A percentile compares a stretch with the other conserved stretches of the same genome.
phyloP scores from a whole-genome alignment of 1,140 invertebrate genomes.

The Penaeus japonicus region DNA sequence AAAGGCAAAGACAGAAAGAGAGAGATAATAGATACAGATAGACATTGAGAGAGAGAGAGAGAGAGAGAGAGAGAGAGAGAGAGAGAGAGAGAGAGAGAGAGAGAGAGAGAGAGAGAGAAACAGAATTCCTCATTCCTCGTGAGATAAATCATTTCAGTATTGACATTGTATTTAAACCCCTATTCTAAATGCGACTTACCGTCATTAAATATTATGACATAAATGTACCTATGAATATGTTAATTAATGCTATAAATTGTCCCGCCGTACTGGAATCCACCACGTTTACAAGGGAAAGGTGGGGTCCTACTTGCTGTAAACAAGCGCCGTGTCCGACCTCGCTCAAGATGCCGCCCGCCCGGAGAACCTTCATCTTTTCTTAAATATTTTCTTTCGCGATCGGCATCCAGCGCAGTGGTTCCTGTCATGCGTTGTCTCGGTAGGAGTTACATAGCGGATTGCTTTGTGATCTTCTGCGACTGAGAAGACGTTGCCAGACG shows the following conservation, averaged over 20 bases:
- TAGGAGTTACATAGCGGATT: no score
- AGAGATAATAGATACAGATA: not conserved
- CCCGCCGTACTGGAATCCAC: conserved; percentile 46
- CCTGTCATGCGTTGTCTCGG: not conserved
- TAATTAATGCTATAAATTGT: conserved; percentile 56
- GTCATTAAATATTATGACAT: conserved; percentile 55
- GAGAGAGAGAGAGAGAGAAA: not conserved
- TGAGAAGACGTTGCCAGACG: no score
- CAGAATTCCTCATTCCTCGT: not conserved
- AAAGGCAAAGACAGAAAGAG: no score
- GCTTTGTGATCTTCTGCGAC: no score
- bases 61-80: not conserved
- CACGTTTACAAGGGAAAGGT: conserved; percentile 50
- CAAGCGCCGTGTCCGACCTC: conserved; percentile 30
- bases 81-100: not conserved
- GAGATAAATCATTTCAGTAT: conserved; percentile 13
- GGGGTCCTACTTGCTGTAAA: conserved; percentile 48
- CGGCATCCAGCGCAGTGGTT: not conserved
- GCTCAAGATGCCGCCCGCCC: not conserved
- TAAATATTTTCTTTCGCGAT: not conserved
- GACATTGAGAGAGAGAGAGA: not conserved
- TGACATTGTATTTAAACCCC: conserved; percentile 30
- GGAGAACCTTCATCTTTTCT: no score
- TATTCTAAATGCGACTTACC: conserved; percentile 36
- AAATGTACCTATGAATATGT: conserved; percentile 52